These are phyloP conservation scores for Mesorhabditis spiculigera DNA, from an alignment of 2,888 invertebrate species.

Conservation along the genomic window DNA sequence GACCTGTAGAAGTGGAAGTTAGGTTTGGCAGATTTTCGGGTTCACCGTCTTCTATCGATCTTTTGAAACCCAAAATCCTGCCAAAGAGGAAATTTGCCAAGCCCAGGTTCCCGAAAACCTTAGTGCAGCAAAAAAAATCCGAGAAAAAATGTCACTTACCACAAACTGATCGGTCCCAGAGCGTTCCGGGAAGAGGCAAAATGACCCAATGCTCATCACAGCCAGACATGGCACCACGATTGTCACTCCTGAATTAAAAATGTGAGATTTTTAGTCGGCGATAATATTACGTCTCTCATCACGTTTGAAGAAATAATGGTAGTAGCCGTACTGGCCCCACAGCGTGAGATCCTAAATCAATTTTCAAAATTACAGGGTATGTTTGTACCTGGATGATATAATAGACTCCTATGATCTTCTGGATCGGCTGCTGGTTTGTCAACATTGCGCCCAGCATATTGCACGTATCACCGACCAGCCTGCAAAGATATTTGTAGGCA, in stretches of 20 bases:
- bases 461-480: conserved; percentile 59
- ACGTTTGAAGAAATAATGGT: conserved; percentile 34
- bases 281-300: not conserved
- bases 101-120: not conserved
- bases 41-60: not conserved
- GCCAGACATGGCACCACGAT: conserved; percentile 45
- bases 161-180: not conserved
- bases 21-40: too few relatives aligned
- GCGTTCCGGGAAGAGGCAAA: conserved; percentile 14
- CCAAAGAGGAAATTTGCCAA: not conserved
- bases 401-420: conserved; percentile 57
- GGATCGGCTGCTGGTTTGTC: conserved; percentile 58
- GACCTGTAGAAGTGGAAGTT: too few relatives aligned
- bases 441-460: conserved; percentile 61
- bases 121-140: not conserved
- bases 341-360: conserved; percentile 46
- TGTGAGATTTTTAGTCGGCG: not conserved
- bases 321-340: conserved; percentile 53
- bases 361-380: not conserved
- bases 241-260: conserved; percentile 26
- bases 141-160: not conserved
- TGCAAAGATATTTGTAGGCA: too few relatives aligned
- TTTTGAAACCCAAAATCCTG: not conserved
- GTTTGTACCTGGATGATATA: conserved; percentile 43
- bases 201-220: conserved; percentile 32